Conservation (phyloP, 2,888 invertebrate genomes). For the Artemia sinica region DNA sequence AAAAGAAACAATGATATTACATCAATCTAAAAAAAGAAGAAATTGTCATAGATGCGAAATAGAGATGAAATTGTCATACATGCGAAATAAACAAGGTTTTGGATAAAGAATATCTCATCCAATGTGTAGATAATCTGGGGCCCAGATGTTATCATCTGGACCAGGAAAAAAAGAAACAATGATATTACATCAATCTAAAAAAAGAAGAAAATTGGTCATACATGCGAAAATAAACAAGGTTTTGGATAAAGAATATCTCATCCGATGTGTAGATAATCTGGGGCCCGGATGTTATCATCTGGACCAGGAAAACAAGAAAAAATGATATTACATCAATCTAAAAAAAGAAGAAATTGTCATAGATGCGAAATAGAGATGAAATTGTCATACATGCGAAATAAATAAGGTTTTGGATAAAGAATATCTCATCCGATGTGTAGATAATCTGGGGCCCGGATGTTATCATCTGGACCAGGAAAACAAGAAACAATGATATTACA, state of each 20-base stretch:
- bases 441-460: slow-evolving; percentile 90
- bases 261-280: slow-evolving; percentile 96
- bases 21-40: slow-evolving; percentile 49
- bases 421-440: slow-evolving; percentile 95
- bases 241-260: slow-evolving; percentile 96
- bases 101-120: slow-evolving; percentile 95
- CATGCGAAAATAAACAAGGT: slow-evolving; percentile 73
- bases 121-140: slow-evolving; percentile 93
- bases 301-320: slow-evolving; percentile 80
- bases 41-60: background rate
- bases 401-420: slow-evolving; percentile 93
- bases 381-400: no score
- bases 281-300: slow-evolving; percentile 92
- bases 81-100: slow-evolving; percentile 97
- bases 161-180: slow-evolving; percentile 75
- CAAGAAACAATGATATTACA: slow-evolving; percentile 76
- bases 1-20: slow-evolving; percentile 82
- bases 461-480: slow-evolving; percentile 95
- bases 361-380: no score
- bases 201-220: background rate
- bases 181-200: slow-evolving; percentile 79
- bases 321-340: slow-evolving; percentile 86
- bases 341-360: slow-evolving; percentile 23
- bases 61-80: no score
- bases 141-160: slow-evolving; percentile 95